A percentile compares a stretch with the other conserved stretches of the same genome.
Evolutionary conservation across 2,113 vertebrate genomes (phyloP).

Genomic region (Mus spicilegus): DNA sequence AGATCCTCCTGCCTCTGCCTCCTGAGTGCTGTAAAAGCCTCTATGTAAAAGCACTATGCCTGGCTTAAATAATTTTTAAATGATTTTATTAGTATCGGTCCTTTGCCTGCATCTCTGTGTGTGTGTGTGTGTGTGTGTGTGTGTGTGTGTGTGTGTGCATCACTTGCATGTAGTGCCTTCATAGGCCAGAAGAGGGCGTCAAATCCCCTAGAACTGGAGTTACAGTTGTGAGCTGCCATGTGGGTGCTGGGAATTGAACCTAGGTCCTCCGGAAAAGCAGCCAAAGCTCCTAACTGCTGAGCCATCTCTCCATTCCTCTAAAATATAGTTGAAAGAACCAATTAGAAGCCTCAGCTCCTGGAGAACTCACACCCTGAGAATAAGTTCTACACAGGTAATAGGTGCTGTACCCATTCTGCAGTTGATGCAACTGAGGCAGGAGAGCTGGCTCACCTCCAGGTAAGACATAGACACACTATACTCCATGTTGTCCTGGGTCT

Average conservation of each 20-base stretch:
- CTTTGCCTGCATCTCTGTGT: not conserved
- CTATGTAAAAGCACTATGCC: too few relatives aligned
- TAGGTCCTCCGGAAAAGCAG: not conserved
- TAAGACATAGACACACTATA: conserved; percentile 86
- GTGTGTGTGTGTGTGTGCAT: too few relatives aligned
- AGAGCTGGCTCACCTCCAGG: conserved; percentile 84
- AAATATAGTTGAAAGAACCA: not conserved
- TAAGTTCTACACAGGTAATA: not conserved
- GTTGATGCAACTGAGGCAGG: not conserved
- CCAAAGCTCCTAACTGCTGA: not conserved
- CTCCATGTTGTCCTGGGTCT: conserved; percentile 49
- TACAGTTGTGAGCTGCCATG: not conserved
- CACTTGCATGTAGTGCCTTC: not conserved
- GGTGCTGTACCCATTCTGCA: not conserved
- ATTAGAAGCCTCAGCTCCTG: accelerated
- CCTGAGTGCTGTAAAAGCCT: not conserved
- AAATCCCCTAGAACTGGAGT: not conserved
- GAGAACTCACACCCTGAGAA: not conserved
- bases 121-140: too few relatives aligned
- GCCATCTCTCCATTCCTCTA: not conserved
- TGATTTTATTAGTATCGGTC: not conserved
- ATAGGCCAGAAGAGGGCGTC: not conserved
- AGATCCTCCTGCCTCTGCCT: not conserved
- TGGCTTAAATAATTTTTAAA: not conserved
- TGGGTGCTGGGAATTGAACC: not conserved